Evolutionary conservation across 2,113 vertebrate genomes (phyloP).

Genomic region (Cacatua alba): DNA sequence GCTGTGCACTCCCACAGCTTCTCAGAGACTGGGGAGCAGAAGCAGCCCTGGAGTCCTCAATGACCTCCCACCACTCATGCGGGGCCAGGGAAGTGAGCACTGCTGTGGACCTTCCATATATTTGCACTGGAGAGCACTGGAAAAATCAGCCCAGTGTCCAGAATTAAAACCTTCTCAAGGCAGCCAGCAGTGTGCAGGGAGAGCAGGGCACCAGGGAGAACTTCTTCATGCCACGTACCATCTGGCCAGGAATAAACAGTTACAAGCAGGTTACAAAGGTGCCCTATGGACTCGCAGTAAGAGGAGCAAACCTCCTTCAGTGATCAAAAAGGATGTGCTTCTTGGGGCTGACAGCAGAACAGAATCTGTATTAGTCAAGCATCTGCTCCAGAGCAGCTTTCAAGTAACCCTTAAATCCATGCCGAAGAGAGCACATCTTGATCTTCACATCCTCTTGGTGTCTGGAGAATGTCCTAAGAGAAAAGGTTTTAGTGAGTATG

Average conservation of each 20-base stretch:
- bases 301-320: neutral
- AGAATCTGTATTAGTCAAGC: neutral
- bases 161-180: neutral
- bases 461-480: neutral
- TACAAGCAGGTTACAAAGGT: neutral
- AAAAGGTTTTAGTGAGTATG: accelerated
- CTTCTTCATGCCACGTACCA: accelerated
- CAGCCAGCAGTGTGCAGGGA: neutral
- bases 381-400: neutral
- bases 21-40: neutral
- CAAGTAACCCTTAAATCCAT: neutral
- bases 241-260: neutral
- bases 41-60: neutral
- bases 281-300: neutral
- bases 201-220: neutral
- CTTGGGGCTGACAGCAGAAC: neutral
- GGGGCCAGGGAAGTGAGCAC: accelerated
- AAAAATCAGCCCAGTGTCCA: neutral
- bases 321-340: accelerated
- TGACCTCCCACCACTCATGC: neutral
- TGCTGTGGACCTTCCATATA: neutral
- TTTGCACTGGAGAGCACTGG: neutral
- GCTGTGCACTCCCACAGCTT: neutral
- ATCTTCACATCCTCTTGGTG: neutral
- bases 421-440: neutral